These are phyloP conservation scores for Philaethria dido DNA, from an alignment of 2,888 invertebrate species.

Conservation along the genomic window DNA sequence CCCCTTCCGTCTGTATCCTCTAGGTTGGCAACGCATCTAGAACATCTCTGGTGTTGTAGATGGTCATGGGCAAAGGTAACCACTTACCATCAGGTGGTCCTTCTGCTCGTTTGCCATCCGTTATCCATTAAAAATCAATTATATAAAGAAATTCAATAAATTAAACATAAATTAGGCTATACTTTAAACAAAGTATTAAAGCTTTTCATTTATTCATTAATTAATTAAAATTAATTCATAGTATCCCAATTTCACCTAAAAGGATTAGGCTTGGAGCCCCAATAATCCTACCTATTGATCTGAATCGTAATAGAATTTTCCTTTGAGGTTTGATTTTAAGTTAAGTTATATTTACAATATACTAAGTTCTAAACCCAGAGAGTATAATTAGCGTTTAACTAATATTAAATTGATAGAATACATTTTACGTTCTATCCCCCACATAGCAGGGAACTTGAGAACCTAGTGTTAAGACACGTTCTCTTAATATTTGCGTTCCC, in stretches of 20 bases:
- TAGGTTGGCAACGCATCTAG: no score
- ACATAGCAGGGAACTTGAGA: no score
- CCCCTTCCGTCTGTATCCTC: no score
- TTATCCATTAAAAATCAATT: no score
- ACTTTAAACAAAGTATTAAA: not conserved
- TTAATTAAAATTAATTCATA: constrained; percentile 19
- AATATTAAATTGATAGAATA: not conserved
- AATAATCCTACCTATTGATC: constrained; percentile 9
- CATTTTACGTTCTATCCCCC: no score
- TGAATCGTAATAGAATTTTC: not conserved
- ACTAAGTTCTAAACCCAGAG: not conserved
- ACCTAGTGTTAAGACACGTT: no score
- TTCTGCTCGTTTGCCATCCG: no score
- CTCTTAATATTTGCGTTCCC: no score
- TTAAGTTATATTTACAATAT: constrained; percentile 1
- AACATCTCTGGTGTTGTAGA: no score
- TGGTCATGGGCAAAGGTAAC: no score
- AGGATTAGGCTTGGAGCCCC: not conserved
- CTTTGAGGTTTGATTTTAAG: constrained; percentile 3
- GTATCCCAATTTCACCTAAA: constrained; percentile 12
- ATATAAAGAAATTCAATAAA: no score
- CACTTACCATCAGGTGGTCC: no score
- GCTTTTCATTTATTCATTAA: constrained; percentile 4
- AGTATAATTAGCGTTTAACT: not conserved
- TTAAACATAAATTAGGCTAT: not conserved